Conservation (phyloP, 1,140 invertebrate genomes). For the Camponotus pennsylvanicus region DNA sequence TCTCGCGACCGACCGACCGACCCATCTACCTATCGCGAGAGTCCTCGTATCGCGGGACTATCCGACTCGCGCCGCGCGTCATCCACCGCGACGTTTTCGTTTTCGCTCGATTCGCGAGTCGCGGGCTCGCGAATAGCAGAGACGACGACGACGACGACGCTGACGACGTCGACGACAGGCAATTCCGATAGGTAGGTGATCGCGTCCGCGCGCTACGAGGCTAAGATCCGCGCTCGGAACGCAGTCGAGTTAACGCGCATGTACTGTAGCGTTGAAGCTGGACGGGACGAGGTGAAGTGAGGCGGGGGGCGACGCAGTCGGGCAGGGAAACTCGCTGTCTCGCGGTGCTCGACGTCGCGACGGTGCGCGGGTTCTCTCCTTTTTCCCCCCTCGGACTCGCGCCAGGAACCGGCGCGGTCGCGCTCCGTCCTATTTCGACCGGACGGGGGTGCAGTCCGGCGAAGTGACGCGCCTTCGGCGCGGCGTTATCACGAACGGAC, state of each 20-base stretch:
- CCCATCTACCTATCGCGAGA: not conserved
- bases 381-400: not conserved
- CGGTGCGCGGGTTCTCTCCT: not conserved
- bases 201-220: slow-evolving; percentile 28
- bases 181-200: slow-evolving; percentile 30
- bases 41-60: not conserved
- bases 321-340: not conserved
- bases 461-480: slow-evolving; percentile 61
- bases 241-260: slow-evolving; percentile 73
- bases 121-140: not conserved
- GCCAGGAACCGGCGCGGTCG: not conserved
- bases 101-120: not conserved
- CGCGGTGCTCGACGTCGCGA: not conserved
- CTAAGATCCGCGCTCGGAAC: slow-evolving; percentile 61
- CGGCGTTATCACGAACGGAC: slow-evolving; percentile 75
- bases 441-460: slow-evolving; percentile 65
- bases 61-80: slow-evolving; percentile 11
- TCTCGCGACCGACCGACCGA: not conserved
- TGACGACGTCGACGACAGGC: not conserved
- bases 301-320: not conserved
- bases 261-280: slow-evolving; percentile 64
- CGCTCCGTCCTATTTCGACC: not conserved
- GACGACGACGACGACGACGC: not conserved
- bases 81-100: slow-evolving; percentile 1
- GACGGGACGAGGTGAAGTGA: not conserved